These are phyloP conservation scores for Dendroctonus valens DNA, from an alignment of 1,140 invertebrate species.

Conservation along the genomic window DNA sequence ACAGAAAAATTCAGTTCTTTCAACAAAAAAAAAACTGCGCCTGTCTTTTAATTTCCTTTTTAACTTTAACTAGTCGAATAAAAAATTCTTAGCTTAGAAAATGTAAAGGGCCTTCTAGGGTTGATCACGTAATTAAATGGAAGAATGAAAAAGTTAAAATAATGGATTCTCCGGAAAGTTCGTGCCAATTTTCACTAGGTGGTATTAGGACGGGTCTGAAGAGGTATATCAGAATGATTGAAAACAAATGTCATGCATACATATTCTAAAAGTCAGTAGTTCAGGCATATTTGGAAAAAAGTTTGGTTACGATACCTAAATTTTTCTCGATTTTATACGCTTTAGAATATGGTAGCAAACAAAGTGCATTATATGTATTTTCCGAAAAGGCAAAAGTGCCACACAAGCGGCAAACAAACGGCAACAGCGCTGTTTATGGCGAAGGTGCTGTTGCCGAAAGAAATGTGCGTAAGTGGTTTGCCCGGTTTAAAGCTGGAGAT, in stretches of 20 bases:
- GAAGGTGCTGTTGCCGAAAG: not conserved
- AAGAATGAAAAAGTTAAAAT: too few relatives aligned
- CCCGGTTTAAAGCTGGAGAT: constrained; percentile 1
- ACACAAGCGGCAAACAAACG: constrained; percentile 2
- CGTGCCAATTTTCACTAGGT: not conserved
- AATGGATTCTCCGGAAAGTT: constrained; percentile 4
- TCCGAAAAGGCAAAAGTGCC: constrained; percentile 2
- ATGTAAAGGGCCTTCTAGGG: too few relatives aligned
- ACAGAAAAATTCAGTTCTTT: too few relatives aligned
- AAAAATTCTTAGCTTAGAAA: too few relatives aligned
- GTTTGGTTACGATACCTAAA: not conserved
- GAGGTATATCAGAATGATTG: not conserved
- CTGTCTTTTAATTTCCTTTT: too few relatives aligned
- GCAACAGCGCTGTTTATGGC: not conserved
- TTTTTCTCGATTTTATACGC: constrained; percentile 5
- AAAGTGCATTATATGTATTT: not conserved
- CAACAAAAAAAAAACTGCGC: too few relatives aligned
- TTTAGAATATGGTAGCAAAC: not conserved
- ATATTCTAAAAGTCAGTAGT: constrained; percentile 6
- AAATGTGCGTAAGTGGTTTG: not conserved
- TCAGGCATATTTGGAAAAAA: constrained; percentile 8
- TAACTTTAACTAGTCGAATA: too few relatives aligned
- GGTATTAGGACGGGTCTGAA: not conserved
- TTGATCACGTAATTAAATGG: too few relatives aligned
- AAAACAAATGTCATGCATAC: constrained; percentile 5